phyloP scores from a whole-genome alignment of 2,113 vertebrate genomes.

The Acinonyx jubatus region DNA sequence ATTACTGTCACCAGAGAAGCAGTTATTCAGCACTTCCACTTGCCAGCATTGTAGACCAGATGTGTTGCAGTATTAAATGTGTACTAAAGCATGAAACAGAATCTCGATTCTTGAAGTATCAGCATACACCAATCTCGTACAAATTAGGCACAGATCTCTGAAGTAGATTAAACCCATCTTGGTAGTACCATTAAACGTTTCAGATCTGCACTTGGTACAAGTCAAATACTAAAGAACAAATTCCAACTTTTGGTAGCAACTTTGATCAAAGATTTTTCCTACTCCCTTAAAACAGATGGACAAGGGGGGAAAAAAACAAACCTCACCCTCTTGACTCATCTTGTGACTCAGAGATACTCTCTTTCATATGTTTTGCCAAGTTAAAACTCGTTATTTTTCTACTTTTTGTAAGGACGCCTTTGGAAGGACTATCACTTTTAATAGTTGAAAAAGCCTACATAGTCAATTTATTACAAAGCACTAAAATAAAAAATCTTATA shows the following conservation, averaged over 20 bases:
- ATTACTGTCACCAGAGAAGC: neutral
- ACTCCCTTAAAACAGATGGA: slow-evolving; percentile 57
- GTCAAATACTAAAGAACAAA: slow-evolving; percentile 37
- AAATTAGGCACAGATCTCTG: neutral
- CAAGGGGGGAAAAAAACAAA: slow-evolving; percentile 35
- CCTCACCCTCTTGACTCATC: slow-evolving; percentile 65
- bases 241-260: neutral
- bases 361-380: slow-evolving; percentile 52
- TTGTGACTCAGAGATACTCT: slow-evolving; percentile 68
- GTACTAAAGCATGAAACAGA: neutral
- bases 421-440: neutral
- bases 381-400: slow-evolving; percentile 16
- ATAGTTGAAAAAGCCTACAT: neutral
- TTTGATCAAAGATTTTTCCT: neutral
- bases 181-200: neutral
- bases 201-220: neutral
- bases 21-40: neutral
- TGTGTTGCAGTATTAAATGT: neutral
- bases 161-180: neutral
- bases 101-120: neutral
- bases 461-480: neutral
- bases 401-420: slow-evolving; percentile 4
- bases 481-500: neutral
- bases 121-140: neutral
- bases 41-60: neutral